Evolutionary conservation across 2,797 vertebrate species (phyloP), one percentile per base, ranked within the genome.

Genomic region (Prunella strophiata): DNA sequence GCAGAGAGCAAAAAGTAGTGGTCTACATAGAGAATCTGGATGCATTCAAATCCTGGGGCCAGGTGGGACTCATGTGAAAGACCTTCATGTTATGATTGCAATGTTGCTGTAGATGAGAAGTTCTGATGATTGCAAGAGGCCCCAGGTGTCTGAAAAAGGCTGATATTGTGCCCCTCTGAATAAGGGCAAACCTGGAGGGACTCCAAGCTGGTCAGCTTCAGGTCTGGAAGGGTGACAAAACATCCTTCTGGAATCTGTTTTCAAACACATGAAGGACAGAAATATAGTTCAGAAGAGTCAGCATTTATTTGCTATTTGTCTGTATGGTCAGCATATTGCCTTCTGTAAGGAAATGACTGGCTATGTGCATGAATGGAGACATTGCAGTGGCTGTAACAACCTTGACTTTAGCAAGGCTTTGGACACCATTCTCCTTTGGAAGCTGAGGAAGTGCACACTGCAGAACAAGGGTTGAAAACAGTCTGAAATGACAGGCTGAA

Each of bases 291-390:
- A 20, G 26, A 77, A 19, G 20, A 83, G 23, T 20, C 38, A 70
- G n/a, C 16, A 42, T 29, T 59, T 61, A 42, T 65, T 68, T 77
- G 2, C 14, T 18, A 2, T 47, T 32, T 81, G 21, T 61, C 25
- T 78, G 6, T 40, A 5, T 52, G 25, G 38, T 55, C 12, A 75
- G 26, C 5, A 9, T 26, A 26, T 57, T 54, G 29, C 38, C 19
- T 54, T 40, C 27, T n/a, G 3, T 16, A 26, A 54, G 47, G 34
- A 88, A 85, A 48, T 45, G 22, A 34, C 19, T 52, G 67, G 4
- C n/a, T 32, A 0, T 0, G 0, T 51, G 23, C 42, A 5, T 13
- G 43, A 42, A 6, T 23, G 25, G 36, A 50, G 73, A 42, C 8
- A 3, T 38, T 52, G 4, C 1, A 16, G 42, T 36, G 45, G 13